These are phyloP conservation scores for Dipodomys spectabilis DNA, from an alignment of 2,113 vertebrate species.

Conservation along the genomic window DNA sequence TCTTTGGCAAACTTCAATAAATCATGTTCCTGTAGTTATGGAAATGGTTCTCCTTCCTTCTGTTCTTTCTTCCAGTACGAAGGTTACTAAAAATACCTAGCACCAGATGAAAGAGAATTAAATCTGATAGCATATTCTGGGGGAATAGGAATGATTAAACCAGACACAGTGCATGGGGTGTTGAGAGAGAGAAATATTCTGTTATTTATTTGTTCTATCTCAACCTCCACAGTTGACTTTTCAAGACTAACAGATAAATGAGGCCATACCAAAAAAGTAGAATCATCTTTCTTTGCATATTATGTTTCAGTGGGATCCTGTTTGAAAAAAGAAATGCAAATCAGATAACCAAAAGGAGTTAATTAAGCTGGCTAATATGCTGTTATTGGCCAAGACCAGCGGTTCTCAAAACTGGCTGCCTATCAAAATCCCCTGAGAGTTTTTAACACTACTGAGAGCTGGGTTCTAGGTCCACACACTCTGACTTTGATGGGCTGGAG, in stretches of 20 bases:
- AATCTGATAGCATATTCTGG: conserved; percentile 28
- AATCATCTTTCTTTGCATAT: conserved; percentile 32
- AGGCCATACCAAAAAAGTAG: neutral
- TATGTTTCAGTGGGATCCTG: conserved; percentile 30
- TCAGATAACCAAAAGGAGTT: conserved; percentile 62
- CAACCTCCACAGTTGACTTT: conserved; percentile 57
- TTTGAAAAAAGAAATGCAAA: conserved; percentile 58
- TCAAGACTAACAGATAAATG: conserved; percentile 50
- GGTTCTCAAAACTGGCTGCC: conserved; percentile 40
- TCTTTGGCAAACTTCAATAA: conserved; percentile 60
- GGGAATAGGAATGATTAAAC: conserved; percentile 60
- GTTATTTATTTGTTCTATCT: conserved; percentile 68
- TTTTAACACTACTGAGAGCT: neutral
- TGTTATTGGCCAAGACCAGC: conserved; percentile 12
- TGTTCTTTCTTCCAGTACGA: conserved; percentile 52
- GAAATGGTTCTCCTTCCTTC: conserved; percentile 59
- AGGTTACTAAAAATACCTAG: conserved; percentile 51
- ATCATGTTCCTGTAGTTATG: conserved; percentile 57
- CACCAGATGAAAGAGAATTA: neutral
- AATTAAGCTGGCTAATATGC: conserved; percentile 33
- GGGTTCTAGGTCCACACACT: neutral
- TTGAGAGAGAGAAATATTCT: conserved; percentile 41
- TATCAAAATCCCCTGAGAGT: neutral
- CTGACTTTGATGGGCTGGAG: neutral
- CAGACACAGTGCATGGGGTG: conserved; percentile 11